These are phyloP conservation scores for Parazoanthus atlanticus DNA, from an alignment of 92 coral and sea anemone species.

Conservation along the genomic window DNA sequence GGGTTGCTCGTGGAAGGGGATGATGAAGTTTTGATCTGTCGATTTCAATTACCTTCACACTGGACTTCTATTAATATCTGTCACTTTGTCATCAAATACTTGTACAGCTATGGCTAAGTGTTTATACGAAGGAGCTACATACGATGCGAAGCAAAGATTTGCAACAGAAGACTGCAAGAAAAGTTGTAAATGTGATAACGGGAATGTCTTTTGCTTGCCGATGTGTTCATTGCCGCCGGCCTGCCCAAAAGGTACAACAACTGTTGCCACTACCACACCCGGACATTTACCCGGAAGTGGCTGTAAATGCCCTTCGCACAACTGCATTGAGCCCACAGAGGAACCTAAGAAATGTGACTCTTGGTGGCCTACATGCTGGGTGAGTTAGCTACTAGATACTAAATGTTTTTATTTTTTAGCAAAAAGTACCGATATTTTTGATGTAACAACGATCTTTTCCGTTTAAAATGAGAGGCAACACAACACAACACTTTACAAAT, in stretches of 20 bases:
- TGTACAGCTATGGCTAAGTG: neutral
- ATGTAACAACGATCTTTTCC: too few relatives aligned
- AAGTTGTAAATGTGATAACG: neutral
- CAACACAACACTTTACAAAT: too few relatives aligned
- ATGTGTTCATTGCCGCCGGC: constrained; percentile 8
- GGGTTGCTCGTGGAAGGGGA: too few relatives aligned
- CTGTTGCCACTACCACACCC: too few relatives aligned
- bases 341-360: neutral
- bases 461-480: too few relatives aligned
- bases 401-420: too few relatives aligned
- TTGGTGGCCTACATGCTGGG: neutral
- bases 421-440: too few relatives aligned
- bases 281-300: neutral
- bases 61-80: neutral
- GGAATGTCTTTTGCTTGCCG: neutral
- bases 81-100: neutral
- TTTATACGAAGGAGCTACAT: neutral
- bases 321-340: neutral
- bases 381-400: neutral
- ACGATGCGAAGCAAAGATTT: neutral
- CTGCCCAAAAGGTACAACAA: neutral
- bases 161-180: neutral
- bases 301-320: neutral
- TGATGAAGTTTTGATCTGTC: too few relatives aligned
- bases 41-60: too few relatives aligned